Conservation (phyloP, 30 jellyfish, hydroid and myxozoan genomes). For the Nemopilema nomurai region DNA sequence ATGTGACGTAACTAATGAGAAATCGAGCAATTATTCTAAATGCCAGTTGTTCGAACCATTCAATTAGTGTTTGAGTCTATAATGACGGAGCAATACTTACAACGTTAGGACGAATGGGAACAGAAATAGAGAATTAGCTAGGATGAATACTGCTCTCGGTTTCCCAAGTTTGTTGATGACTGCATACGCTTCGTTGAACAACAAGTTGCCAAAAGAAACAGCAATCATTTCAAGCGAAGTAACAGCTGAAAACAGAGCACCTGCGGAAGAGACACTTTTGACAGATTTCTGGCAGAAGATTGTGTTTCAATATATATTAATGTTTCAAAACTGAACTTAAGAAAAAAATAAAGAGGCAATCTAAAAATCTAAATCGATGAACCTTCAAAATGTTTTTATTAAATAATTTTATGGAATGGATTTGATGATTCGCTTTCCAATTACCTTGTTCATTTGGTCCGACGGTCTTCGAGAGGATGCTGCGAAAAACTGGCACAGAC, state of each 20-base stretch:
- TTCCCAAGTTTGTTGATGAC: conserved; percentile 20
- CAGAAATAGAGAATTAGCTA: background rate
- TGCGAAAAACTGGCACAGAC: conserved; percentile 73
- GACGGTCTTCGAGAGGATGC: conserved; percentile 71
- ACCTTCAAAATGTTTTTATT: no score
- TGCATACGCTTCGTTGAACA: conserved; percentile 70
- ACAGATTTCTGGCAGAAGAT: background rate
- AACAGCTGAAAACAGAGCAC: conserved; percentile 75
- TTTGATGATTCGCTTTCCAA: background rate
- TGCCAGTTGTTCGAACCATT: no score
- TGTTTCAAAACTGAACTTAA: no score
- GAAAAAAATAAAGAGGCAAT: no score
- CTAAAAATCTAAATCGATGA: no score
- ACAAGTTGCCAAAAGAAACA: conserved; percentile 53
- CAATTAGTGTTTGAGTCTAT: no score
- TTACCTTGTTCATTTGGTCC: conserved; percentile 86
- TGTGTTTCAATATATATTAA: background rate
- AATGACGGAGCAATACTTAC: no score
- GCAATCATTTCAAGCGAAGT: conserved; percentile 75
- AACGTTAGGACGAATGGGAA: conserved; percentile 28
- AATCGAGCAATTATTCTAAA: no score
- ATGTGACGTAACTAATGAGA: no score
- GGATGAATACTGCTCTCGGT: conserved; percentile 68
- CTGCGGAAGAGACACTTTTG: conserved; percentile 18
- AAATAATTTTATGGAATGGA: no score